phyloP scores from a whole-genome alignment of 2,888 invertebrate genomes.

The Hipparchia sbordonii region DNA sequence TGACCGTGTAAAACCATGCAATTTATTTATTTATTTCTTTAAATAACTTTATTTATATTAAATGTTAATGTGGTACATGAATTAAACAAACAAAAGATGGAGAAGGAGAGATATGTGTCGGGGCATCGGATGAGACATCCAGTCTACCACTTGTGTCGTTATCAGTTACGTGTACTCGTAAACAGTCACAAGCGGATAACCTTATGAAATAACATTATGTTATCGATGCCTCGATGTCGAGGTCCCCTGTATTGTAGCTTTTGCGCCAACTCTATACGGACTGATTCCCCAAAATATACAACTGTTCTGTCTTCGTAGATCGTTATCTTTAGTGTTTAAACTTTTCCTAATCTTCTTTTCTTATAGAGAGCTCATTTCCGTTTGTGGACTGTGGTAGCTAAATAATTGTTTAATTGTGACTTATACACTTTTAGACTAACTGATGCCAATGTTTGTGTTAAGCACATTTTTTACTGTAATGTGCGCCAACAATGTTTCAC shows the following conservation, averaged over 20 bases:
- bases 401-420: background rate
- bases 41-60: no score
- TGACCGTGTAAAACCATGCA: no score
- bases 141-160: background rate
- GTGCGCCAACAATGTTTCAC: no score
- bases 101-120: no score
- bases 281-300: no score
- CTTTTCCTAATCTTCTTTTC: background rate
- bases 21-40: no score
- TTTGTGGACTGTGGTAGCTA: constrained; percentile 9
- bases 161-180: background rate
- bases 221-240: background rate
- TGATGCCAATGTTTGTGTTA: background rate
- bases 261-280: no score
- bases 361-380: constrained; percentile 8
- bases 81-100: no score
- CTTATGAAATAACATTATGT: background rate
- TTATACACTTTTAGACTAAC: background rate
- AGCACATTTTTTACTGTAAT: no score
- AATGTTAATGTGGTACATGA: no score
- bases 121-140: background rate
- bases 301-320: background rate
- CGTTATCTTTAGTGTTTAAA: background rate
- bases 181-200: background rate
- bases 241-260: background rate